Percentiles rank a stretch among this genome's conserved stretches.
Evolutionary conservation across 2,797 vertebrate genomes (phyloP).

Genomic region (Florisuga fusca): DNA sequence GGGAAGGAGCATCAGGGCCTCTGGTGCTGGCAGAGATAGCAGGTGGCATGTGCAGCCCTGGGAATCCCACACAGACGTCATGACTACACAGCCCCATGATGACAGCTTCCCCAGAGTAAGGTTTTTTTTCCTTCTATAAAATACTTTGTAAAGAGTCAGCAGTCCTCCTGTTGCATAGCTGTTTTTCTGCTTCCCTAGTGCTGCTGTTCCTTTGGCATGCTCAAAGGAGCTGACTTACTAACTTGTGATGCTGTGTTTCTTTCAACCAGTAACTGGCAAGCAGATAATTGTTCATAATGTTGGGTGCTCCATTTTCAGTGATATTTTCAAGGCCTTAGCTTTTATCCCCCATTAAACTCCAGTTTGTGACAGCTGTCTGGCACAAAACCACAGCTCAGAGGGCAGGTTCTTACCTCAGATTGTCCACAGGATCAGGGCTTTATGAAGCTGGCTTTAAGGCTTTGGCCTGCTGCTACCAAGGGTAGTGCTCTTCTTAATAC

Average conservation of each 20-base stretch:
- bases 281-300: not conserved
- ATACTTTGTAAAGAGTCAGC: not conserved
- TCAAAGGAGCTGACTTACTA: not conserved
- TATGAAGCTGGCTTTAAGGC: not conserved
- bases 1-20: not conserved
- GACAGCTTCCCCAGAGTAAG: not conserved
- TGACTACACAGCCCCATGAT: not conserved
- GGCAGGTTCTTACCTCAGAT: not conserved
- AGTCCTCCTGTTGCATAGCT: not conserved
- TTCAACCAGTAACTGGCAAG: not conserved
- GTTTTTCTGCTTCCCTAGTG: not conserved
- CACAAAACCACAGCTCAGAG: not conserved
- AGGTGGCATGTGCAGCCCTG: not conserved
- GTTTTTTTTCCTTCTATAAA: not conserved
- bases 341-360: not conserved
- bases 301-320: not conserved
- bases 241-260: not conserved
- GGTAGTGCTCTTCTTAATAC: not conserved
- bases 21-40: not conserved
- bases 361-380: not conserved
- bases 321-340: not conserved
- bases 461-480: not conserved
- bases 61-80: accelerated
- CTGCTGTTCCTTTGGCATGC: not conserved
- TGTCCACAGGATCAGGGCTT: not conserved